Conservation (phyloP, 1,140 invertebrate species). For the Grapholita molesta region DNA sequence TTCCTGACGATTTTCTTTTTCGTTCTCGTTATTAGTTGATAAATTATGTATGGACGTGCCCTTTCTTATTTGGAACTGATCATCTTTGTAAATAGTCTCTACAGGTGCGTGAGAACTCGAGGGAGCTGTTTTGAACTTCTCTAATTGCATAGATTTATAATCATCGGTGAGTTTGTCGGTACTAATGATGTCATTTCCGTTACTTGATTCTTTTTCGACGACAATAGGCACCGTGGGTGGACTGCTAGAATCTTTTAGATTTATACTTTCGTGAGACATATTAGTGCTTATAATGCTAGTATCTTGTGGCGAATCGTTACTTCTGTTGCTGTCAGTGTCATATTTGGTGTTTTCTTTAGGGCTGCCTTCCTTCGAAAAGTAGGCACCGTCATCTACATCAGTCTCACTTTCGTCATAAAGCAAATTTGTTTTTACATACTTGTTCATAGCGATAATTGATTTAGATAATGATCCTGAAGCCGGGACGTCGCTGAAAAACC, state of each 20-base stretch:
- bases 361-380: constrained; percentile 66
- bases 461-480: constrained; percentile 54
- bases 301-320: constrained; percentile 43
- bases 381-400: constrained; percentile 45
- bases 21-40: constrained; percentile 6
- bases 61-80: constrained; percentile 12
- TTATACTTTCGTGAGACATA: too few species aligned
- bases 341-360: constrained; percentile 58
- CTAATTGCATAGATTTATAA: constrained; percentile 54
- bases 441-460: constrained; percentile 60
- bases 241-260: constrained; percentile 24
- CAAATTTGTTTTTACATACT: constrained; percentile 65
- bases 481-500: constrained; percentile 55
- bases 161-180: constrained; percentile 56
- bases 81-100: constrained; percentile 11
- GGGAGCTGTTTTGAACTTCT: constrained; percentile 24
- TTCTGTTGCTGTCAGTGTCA: constrained; percentile 58
- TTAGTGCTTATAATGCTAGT: too few species aligned
- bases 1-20: constrained; percentile 13
- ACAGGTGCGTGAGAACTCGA: neutral
- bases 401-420: constrained; percentile 55
- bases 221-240: neutral
- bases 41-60: constrained; percentile 7
- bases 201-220: neutral
- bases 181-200: neutral